Base-by-base conservation (phyloP, 2,113 vertebrate species). In the Hemichromis elongatus region DNA sequence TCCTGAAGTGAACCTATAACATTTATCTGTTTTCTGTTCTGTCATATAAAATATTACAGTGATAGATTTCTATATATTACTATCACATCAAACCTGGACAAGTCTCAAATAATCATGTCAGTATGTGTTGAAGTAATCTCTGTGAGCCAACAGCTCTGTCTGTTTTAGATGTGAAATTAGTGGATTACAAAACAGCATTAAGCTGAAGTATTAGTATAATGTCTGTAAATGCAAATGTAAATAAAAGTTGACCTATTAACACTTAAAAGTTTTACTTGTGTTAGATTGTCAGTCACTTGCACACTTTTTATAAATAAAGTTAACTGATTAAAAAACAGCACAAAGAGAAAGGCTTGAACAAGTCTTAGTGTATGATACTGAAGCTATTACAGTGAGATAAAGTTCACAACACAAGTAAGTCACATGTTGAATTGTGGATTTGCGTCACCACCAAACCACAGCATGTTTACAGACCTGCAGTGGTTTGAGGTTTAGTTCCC, bases 401-500 rank as follows among this genome's bases (percentile, higher is more conserved):
- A 30, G 26, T 3, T 26, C 0, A 12, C 53, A 75, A 50, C 16
- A 50, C 42, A n/a, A 75, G 26, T 3, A 19, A n/a, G 73, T 61
- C 66, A 75, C 56, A 35, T 57, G 83, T 79, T 50, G 42, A 40
- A 50, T 37, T 73, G 14, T 7, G 40, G 40, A 70, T 73, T 47
- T 73, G 24, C 28, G 24, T 47, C 68, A 24, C 30, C 77, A 45
- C 45, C 45, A 33, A 82, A 87, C 37, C n/a, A 16, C 70, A 53
- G 81, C 5, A n/a, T 28, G 70, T 80, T 85, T 85, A 18, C 47
- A 28, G 68, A 16, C 70, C 63, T 56, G 35, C 59, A 28, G 80
- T n/a, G 77, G 90, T 88, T 56, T 30, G 35, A 33, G 42, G 77
- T 90, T 92, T 57, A 87, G 66, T 66, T 89, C 80, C 80, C 70